Evolutionary conservation across 2,888 invertebrate species (phyloP), one percentile per base, ranked within the genome.

Genomic region (Papilio protenor): DNA sequence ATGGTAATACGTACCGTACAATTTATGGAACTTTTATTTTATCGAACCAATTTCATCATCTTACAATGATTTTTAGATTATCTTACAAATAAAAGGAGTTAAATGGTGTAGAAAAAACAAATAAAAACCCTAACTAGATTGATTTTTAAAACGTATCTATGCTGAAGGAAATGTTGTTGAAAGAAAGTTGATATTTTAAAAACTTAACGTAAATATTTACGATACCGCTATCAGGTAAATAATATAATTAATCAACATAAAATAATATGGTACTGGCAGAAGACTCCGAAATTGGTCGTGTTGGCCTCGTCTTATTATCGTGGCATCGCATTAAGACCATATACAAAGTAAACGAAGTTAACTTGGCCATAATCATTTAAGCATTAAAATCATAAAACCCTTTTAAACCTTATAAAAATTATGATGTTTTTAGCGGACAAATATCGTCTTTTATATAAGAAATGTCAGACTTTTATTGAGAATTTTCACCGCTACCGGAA

Each of bases 241-340:
- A 23, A 11, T 59, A 23, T 61, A 61, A 61, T 73, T 61, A 73
- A 61, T 47, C 47, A 61, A 45, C n/a, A 23, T 23, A 23, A 10
- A 52, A 76, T 55, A 64, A 72, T 49, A 72, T n/a, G 47, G 33
- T 33, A 57, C 33, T 18, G 10, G 8, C 55, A 21, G 55, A 27
- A 27, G 57, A 33, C 8, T 61, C 40, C 18, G 18, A 77, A 73
- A 16, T 57, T 73, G 77, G 77, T 55, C 73, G 55, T 12, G 8
- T 27, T 66, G 66, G 18, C 66, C 73, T 73, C 27, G 45, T 73
- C 57, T 69, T 55, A 66, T 73, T 73, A 77, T 57, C 33, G 47
- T 61, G 6, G 21, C 47, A 73, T 66, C 55, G 40, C 64, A 57
- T 73, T 77, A 45, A 77, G 8, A 57, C 45, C 49, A 57, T 73